phyloP scores from a whole-genome alignment of 2,797 vertebrate species.

The Calcarius lapponicus region DNA sequence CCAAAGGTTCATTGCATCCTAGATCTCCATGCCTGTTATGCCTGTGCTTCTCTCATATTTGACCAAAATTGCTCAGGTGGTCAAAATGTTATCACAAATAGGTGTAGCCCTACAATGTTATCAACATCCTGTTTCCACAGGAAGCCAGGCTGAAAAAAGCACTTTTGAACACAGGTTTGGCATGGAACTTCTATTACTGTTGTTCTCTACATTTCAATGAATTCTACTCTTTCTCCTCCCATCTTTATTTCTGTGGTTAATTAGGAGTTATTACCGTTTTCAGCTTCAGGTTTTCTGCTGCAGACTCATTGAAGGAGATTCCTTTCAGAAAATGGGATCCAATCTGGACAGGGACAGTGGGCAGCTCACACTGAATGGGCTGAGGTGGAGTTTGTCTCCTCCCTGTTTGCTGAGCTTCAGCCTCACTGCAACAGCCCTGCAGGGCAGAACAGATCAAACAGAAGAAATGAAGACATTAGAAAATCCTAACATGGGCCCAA shows the following conservation, averaged over 20 bases:
- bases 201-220: neutral
- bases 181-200: neutral
- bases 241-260: neutral
- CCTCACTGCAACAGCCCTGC: constrained; percentile 95
- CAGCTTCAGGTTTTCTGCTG: constrained; percentile 95
- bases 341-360: constrained; percentile 96
- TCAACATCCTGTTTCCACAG: neutral
- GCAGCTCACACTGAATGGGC: constrained; percentile 96
- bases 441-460: neutral
- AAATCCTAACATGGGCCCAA: neutral
- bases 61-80: neutral
- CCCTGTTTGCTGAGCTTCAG: constrained; percentile 96
- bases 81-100: neutral
- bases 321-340: constrained; percentile 96
- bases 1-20: neutral
- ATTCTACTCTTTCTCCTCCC: neutral
- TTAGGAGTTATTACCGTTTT: constrained; percentile 86
- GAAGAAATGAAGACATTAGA: neutral
- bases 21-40: neutral
- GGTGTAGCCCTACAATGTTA: neutral
- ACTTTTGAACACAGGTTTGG: neutral
- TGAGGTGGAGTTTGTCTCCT: constrained; percentile 94
- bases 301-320: constrained; percentile 95
- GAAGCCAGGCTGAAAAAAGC: neutral
- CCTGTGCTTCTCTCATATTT: neutral